These are phyloP conservation scores for Kryptopterus vitreolus DNA, from an alignment of 2,797 vertebrate species.

Conservation along the genomic window DNA sequence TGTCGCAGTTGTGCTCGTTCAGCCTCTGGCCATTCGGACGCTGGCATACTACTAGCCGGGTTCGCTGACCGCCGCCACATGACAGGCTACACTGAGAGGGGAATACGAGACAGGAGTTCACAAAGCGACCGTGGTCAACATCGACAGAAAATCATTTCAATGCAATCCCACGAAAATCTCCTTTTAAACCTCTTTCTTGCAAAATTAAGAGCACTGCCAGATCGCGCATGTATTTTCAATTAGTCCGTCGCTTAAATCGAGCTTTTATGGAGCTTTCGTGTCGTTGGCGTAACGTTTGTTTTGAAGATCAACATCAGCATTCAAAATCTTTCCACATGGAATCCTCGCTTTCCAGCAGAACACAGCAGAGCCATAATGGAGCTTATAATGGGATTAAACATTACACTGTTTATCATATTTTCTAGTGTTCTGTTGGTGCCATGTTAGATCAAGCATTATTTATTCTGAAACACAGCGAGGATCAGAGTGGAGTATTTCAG, in stretches of 20 bases:
- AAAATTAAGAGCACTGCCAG: neutral
- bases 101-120: constrained; percentile 33
- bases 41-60: constrained; percentile 90
- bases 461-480: neutral
- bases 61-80: constrained; percentile 87
- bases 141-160: constrained; percentile 1
- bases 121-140: constrained; percentile 3
- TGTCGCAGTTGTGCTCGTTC: constrained; percentile 88
- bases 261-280: neutral
- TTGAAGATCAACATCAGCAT: neutral
- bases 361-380: neutral
- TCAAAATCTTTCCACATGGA: neutral
- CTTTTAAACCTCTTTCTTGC: neutral
- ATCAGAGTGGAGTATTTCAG: neutral
- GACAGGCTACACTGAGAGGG: constrained; percentile 84
- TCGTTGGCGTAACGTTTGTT: constrained; percentile 9
- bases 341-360: neutral
- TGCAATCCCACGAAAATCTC: neutral
- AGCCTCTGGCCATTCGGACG: constrained; percentile 83
- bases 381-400: neutral
- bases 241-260: constrained; percentile 13
- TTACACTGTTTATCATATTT: constrained; percentile 4
- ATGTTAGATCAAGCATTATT: neutral
- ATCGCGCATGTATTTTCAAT: constrained; percentile 8
- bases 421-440: neutral